These are phyloP conservation scores for Temnothorax rugatulus DNA, from an alignment of 2,888 invertebrate genomes.

Conservation along the genomic window DNA sequence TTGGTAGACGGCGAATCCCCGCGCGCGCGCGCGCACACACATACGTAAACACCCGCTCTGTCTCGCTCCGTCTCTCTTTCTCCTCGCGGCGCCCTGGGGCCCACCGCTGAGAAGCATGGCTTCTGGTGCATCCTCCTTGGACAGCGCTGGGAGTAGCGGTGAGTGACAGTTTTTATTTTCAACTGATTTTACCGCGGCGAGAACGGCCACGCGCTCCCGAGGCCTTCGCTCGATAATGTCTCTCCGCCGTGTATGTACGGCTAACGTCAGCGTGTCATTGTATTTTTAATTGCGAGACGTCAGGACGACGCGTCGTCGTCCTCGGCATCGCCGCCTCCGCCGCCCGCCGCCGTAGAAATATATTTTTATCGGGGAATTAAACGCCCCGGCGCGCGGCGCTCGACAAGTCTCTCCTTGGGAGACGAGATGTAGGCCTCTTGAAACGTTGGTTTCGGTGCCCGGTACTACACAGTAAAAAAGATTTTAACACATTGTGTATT, in stretches of 20 bases:
- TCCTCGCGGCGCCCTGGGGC: constrained; percentile 50
- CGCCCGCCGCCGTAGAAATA: constrained; percentile 23
- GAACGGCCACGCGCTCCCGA: not conserved
- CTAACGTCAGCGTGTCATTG: constrained; percentile 52
- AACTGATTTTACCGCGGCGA: not conserved
- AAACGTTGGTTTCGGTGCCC: not conserved
- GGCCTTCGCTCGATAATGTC: constrained; percentile 34
- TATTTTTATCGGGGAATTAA: constrained; percentile 46
- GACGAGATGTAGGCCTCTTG: not conserved
- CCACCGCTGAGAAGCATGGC: constrained; percentile 88
- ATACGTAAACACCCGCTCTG: constrained; percentile 2
- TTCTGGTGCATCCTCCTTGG: constrained; percentile 93
- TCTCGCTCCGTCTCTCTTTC: constrained; percentile 11
- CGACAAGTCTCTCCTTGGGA: not conserved
- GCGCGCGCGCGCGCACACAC: not conserved
- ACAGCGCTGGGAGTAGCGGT: constrained; percentile 93
- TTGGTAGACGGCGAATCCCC: constrained; percentile 36
- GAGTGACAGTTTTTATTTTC: constrained; percentile 83
- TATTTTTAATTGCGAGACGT: constrained; percentile 57
- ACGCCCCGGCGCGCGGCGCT: not conserved
- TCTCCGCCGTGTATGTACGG: not conserved
- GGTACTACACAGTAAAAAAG: no score
- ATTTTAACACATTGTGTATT: no score
- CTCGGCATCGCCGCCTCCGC: constrained; percentile 11
- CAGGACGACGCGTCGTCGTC: constrained; percentile 46